Base-by-base conservation (phyloP, 2,797 vertebrate species). In the Pseudopleuronectes americanus region DNA sequence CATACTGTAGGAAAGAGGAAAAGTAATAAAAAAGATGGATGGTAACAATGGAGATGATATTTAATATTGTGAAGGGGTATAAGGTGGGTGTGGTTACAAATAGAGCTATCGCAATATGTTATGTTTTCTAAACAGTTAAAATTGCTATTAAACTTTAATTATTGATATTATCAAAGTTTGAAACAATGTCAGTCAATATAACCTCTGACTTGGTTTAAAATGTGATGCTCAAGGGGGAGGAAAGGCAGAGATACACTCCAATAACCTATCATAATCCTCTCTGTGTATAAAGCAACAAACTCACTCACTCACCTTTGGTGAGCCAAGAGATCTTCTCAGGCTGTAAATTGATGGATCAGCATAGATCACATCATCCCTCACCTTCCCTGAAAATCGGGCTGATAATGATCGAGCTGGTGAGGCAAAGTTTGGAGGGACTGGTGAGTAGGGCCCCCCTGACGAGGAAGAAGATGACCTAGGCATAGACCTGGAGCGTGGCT, bases 381-480 rank as follows among this genome's bases (percentile, higher is more conserved):
- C 85, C 0, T 94, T 93, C 33, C 93, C 89, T 0, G 93, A 86
- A 0, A 92, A 92, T 10, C 92, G 87, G 31, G 93, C 62, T 1
- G 96, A 97, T 33, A 96, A 94, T 0, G 97, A 98, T 54, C 95
- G 94, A 52, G 94, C 95, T 0, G 97, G 97, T 0, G 97, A 98
- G 67, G 81, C 83, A 72, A 97, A 99, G 21, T 91, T 90, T 49
- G 92, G 93, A 0, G 95, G 83, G 0, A 87, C 93, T 3, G 89
- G 83, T 12, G 94, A 94, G 65, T 97, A 97, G 36, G 95, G 94
- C 6, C 96, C 96, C 71, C 96, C 95, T 12, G 94, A 96, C 49
- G 96, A 96, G 0, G 95, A 94, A 0, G 96, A 96, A 6, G 97
- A 97, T 0, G 97, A 98, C 80, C 97, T 95, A 0, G 97, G 97